phyloP scores from a whole-genome alignment of 2,888 invertebrate species.

The Mesorhabditis sp. region DNA sequence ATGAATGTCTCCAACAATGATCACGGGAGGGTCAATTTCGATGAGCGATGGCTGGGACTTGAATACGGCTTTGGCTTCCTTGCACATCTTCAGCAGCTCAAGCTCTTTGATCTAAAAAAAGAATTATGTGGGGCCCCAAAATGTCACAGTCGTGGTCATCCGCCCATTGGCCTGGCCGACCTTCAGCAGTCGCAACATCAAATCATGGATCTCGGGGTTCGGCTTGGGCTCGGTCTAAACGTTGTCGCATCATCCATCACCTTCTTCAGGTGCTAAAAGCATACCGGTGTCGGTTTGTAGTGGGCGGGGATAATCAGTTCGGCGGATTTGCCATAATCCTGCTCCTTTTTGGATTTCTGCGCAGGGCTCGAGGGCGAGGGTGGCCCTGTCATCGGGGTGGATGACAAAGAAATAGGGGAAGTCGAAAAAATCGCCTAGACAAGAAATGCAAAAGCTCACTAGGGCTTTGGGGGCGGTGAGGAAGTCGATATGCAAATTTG shows the following conservation, averaged over 20 bases:
- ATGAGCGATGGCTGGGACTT: not conserved
- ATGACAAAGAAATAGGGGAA: too few relatives aligned
- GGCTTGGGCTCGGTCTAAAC: not conserved
- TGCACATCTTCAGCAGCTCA: not conserved
- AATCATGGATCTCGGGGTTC: not conserved
- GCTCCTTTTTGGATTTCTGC: too few relatives aligned
- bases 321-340: too few relatives aligned
- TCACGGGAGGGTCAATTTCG: conserved; percentile 21
- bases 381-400: too few relatives aligned
- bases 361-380: too few relatives aligned
- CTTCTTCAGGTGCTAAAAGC: too few relatives aligned
- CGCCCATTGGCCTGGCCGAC: conserved; percentile 1
- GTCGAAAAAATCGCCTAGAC: too few relatives aligned
- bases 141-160: not conserved
- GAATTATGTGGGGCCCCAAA: not conserved
- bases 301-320: too few relatives aligned
- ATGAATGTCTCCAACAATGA: conserved; percentile 25
- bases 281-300: too few relatives aligned
- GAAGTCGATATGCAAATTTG: too few relatives aligned
- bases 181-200: not conserved
- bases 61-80: not conserved
- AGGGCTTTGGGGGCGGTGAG: too few relatives aligned
- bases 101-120: not conserved
- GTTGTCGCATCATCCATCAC: not conserved
- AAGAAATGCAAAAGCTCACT: too few relatives aligned